Evolutionary conservation across 2,888 invertebrate species (phyloP).

Genomic region (Orchesellides sinensis): DNA sequence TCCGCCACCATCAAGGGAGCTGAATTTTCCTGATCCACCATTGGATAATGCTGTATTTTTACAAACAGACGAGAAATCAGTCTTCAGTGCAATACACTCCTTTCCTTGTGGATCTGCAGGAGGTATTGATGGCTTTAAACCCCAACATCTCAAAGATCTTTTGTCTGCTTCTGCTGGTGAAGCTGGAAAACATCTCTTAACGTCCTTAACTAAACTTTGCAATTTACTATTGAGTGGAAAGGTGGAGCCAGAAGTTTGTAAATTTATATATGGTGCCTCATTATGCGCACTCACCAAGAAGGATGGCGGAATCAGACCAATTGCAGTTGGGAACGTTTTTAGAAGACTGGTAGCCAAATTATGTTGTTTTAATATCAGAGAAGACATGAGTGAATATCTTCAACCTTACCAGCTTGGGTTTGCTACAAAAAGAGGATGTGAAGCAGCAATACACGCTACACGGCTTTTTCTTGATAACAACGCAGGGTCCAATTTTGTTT

Average conservation of each 20-base stretch:
- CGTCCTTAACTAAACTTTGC: not conserved
- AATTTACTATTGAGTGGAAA: conserved; percentile 25
- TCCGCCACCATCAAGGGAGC: not conserved
- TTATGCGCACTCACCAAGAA: conserved; percentile 53
- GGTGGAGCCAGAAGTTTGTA: not conserved
- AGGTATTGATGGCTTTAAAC: conserved; percentile 32
- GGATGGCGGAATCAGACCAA: conserved; percentile 58
- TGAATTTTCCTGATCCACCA: not conserved
- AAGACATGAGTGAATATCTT: not conserved
- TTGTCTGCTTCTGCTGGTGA: not conserved
- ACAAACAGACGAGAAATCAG: not conserved
- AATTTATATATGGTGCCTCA: conserved; percentile 44
- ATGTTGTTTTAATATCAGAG: not conserved
- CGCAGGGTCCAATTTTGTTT: too few species aligned
- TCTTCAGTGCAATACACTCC: not conserved
- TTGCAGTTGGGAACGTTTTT: conserved; percentile 38
- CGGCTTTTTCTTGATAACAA: not conserved
- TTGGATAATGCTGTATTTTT: not conserved
- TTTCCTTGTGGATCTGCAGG: conserved; percentile 37
- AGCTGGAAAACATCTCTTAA: not conserved
- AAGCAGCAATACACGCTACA: conserved; percentile 32
- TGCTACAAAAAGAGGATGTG: conserved; percentile 28
- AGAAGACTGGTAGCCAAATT: conserved; percentile 41
- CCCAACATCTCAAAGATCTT: conserved; percentile 47
- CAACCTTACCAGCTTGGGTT: conserved; percentile 41